phyloP scores from a whole-genome alignment of 2,113 vertebrate species.

The Mustela lutreola region DNA sequence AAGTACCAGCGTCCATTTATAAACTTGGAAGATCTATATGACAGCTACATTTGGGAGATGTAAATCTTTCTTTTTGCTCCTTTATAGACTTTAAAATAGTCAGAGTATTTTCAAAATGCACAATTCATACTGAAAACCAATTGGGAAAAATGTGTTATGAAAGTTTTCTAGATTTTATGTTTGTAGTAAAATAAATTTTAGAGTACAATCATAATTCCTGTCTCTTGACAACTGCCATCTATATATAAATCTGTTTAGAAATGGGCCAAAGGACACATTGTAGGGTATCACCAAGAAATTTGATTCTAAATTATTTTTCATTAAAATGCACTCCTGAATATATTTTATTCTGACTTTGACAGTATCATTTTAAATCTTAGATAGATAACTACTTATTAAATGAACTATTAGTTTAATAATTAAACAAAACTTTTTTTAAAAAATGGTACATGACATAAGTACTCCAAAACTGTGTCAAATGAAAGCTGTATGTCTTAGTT shows the following conservation, averaged over 20 bases:
- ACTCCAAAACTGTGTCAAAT: slow-evolving; percentile 9
- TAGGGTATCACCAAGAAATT: not conserved
- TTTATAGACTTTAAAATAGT: slow-evolving; percentile 57
- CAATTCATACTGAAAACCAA: slow-evolving; percentile 55
- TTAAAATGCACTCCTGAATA: slow-evolving; percentile 41
- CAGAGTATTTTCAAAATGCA: slow-evolving; percentile 61
- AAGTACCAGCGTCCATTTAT: not conserved
- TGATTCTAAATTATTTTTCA: slow-evolving; percentile 40
- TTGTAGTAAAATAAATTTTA: slow-evolving; percentile 71
- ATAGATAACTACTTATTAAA: not conserved
- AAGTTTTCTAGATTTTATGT: slow-evolving; percentile 64
- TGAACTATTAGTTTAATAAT: slow-evolving; percentile 31
- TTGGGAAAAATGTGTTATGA: slow-evolving; percentile 63
- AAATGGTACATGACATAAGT: not conserved
- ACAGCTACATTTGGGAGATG: not conserved
- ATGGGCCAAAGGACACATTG: not conserved
- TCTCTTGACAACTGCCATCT: slow-evolving; percentile 55
- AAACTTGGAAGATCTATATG: not conserved
- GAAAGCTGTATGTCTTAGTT: not conserved
- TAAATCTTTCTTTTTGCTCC: slow-evolving; percentile 57
- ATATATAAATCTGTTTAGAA: slow-evolving; percentile 62
- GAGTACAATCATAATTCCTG: slow-evolving; percentile 45
- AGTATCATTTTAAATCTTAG: slow-evolving; percentile 21
- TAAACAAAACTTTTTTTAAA: not conserved
- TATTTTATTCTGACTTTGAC: slow-evolving; percentile 59